A percentile compares a stretch with the other conserved stretches of the same genome.
Evolutionary conservation across 2,888 invertebrate genomes (phyloP).

Genomic region (Incurvaria masculella): DNA sequence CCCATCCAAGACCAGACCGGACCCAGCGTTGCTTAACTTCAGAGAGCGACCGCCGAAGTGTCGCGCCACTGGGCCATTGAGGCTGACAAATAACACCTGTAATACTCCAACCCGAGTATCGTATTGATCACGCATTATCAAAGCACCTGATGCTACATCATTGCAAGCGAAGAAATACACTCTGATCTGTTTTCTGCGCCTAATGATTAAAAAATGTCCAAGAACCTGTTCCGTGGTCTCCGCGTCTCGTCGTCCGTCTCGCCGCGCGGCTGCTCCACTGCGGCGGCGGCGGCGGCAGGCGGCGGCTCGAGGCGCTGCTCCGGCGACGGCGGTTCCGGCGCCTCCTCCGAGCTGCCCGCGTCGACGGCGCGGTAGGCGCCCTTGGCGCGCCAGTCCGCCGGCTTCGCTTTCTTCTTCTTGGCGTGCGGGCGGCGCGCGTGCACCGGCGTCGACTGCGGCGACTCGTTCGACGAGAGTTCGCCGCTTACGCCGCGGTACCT

Average conservation of each 20-base stretch:
- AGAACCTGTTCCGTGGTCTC: neutral
- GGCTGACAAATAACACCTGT: too few relatives aligned
- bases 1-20: too few relatives aligned
- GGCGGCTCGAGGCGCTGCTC: conserved; percentile 4
- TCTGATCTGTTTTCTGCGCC: conserved; percentile 13
- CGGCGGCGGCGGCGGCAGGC: conserved; percentile 4
- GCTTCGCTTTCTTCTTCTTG: conserved; percentile 41
- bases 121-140: too few relatives aligned
- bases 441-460: conserved; percentile 52
- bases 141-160: too few relatives aligned
- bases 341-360: conserved; percentile 36
- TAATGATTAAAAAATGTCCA: too few relatives aligned
- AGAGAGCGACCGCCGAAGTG: too few relatives aligned
- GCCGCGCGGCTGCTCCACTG: neutral
- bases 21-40: too few relatives aligned
- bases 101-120: too few relatives aligned
- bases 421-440: conserved; percentile 39
- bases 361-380: conserved; percentile 43
- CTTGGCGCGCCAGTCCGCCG: conserved; percentile 36
- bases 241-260: neutral
- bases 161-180: too few relatives aligned
- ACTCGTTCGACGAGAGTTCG: conserved; percentile 30
- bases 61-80: too few relatives aligned
- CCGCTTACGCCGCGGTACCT: conserved; percentile 21
- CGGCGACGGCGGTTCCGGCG: conserved; percentile 3